These are phyloP conservation scores for Nomada ruficornis DNA, from an alignment of 2,888 invertebrate genomes.

Conservation along the genomic window DNA sequence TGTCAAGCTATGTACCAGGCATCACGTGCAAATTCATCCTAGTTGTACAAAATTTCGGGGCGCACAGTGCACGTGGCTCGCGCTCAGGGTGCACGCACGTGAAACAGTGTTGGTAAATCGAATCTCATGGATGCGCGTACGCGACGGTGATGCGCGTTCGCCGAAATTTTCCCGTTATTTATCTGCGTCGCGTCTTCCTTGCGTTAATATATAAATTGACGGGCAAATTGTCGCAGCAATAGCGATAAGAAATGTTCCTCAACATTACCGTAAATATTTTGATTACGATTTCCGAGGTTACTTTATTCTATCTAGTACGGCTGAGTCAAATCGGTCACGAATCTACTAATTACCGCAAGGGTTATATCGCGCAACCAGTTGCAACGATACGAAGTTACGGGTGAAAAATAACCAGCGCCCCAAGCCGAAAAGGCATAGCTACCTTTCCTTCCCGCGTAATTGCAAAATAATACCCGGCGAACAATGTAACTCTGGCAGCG, in stretches of 20 bases:
- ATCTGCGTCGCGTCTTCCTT: background rate
- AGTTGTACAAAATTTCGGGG: conserved; percentile 59
- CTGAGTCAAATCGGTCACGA: too few species aligned
- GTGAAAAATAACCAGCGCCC: background rate
- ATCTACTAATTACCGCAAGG: too few species aligned
- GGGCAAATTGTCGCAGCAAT: too few species aligned
- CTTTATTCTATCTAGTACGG: too few species aligned
- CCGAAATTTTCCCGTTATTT: conserved; percentile 22
- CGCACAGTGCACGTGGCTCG: conserved; percentile 40
- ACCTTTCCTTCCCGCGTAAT: background rate
- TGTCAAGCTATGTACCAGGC: conserved; percentile 68
- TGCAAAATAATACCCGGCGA: background rate
- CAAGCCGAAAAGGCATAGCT: background rate
- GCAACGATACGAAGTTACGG: background rate
- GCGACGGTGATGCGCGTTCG: conserved; percentile 34
- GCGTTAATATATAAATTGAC: background rate
- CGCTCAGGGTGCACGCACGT: conserved; percentile 23
- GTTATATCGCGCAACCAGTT: too few species aligned
- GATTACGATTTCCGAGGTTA: too few species aligned
- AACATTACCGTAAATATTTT: too few species aligned
- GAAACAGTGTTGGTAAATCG: conserved; percentile 47
- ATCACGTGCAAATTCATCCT: conserved; percentile 68
- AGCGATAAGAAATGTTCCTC: too few species aligned
- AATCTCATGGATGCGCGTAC: conserved; percentile 43
- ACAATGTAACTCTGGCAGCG: conserved; percentile 14